Base-by-base conservation (phyloP, 2,113 vertebrate species). In the Danio rerio region DNA sequence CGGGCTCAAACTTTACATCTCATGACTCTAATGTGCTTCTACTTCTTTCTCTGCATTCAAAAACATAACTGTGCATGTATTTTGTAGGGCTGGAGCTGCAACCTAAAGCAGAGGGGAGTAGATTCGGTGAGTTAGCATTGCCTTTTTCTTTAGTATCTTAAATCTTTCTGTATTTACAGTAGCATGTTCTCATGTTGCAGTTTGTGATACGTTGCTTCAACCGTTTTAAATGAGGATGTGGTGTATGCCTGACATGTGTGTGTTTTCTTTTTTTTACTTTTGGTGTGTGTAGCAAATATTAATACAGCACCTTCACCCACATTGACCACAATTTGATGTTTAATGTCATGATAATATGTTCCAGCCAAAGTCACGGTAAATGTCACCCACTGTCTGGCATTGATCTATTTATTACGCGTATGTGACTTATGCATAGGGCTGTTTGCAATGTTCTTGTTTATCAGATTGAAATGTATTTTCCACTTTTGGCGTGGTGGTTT, bases 381-480 rank as follows among this genome's bases (percentile, higher is more conserved):
- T 75, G 42, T 59, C 42, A 47, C 40, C 55, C 20, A n/a, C n/a
- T 47, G 43, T 45, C 9, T 75, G 42, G 9, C 55, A 75, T 9
- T 59, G 73, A 76, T 61, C 73, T 76, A 59, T 76, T 61, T 76
- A 59, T 56, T n/a, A n/a, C n/a, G n/a, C 13, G 21, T 12, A 72
- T 47, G 73, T 9, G 42, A 47, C 73, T 75, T 58, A 43, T 55
- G 16, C 12, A 16, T 6, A 42, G 16, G 18, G 2, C 20, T n/a
- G 5, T 73, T 73, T 42, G 50, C 16, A 56, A 74, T 56, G 7
- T 52, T 4, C 56, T 50, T 61, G 20, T 58, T 68, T 69, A 69
- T 20, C 66, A 69, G 66, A 69, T 69, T 49, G 7, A 69, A 69
- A 49, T 18, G 63, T 47, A 15, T 15, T 50, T 53, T 73, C 52